Evolutionary conservation across 2,113 vertebrate genomes (phyloP).

Genomic region (Euleptes europaea): DNA sequence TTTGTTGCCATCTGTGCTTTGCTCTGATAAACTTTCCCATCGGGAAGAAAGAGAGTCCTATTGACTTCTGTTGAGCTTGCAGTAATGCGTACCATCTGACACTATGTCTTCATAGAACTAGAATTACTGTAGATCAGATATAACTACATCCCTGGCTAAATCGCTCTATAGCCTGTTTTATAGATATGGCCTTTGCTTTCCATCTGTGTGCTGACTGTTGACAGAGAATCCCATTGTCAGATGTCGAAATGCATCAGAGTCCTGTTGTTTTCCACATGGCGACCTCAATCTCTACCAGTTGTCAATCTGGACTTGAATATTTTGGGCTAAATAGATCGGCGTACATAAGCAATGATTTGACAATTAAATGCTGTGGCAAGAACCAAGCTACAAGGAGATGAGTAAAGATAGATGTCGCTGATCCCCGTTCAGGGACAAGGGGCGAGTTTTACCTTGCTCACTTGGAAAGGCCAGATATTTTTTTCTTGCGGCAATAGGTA

Average conservation of each 20-base stretch:
- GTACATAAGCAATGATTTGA: background rate
- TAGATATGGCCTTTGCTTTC: slow-evolving; percentile 5
- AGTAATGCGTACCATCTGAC: slow-evolving; percentile 4
- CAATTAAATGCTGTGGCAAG: background rate
- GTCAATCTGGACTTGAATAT: background rate
- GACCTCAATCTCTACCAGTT: background rate
- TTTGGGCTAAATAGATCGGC: background rate
- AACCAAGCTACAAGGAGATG: background rate
- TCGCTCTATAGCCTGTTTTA: slow-evolving; percentile 15
- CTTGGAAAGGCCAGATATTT: background rate
- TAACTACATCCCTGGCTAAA: slow-evolving; percentile 1
- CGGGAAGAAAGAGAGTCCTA: background rate
- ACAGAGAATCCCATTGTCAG: slow-evolving; percentile 5
- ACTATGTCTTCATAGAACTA: background rate
- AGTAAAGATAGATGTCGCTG: too few relatives aligned
- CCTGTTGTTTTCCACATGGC: background rate
- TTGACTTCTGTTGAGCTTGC: background rate
- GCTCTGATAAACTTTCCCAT: slow-evolving; percentile 1
- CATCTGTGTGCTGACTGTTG: slow-evolving; percentile 3
- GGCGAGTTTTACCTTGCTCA: background rate
- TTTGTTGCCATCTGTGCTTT: slow-evolving; percentile 11
- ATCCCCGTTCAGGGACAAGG: background rate
- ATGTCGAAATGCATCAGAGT: background rate
- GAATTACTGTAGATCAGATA: slow-evolving; percentile 17
- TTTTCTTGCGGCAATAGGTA: background rate